Percentiles rank a stretch among this genome's conserved stretches.
Conservation (phyloP, 2,888 invertebrate species). For the Automeris io region DNA sequence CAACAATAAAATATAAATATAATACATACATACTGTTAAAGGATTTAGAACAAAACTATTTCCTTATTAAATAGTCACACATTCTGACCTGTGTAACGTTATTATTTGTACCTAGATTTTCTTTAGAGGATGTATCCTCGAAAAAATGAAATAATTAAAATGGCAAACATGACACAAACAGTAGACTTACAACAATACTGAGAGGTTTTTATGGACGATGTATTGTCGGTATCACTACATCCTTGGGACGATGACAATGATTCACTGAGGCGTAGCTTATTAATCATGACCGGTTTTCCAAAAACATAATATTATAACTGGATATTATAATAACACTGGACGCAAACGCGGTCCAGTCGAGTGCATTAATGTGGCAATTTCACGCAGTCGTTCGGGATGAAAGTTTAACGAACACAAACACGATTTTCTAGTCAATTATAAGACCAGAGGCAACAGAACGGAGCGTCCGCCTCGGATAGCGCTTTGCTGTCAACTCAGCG, state of each 20-base stretch:
- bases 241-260: conserved; percentile 42
- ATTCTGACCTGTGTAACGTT: neutral
- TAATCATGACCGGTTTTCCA: conserved; percentile 40
- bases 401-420: conserved; percentile 28
- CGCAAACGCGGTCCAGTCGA: neutral
- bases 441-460: conserved; percentile 11
- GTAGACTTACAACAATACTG: conserved; percentile 5
- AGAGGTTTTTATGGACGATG: neutral
- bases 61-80: too few relatives aligned
- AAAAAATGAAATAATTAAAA: neutral
- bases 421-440: conserved; percentile 14
- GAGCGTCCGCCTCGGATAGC: conserved; percentile 40
- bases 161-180: conserved; percentile 8
- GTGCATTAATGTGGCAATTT: neutral
- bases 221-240: conserved; percentile 30
- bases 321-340: conserved; percentile 29
- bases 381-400: conserved; percentile 11
- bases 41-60: too few relatives aligned
- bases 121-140: neutral
- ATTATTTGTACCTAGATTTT: neutral
- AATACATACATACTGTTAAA: too few relatives aligned
- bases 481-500: conserved; percentile 45
- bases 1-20: conserved; percentile 6
- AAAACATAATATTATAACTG: conserved; percentile 27
- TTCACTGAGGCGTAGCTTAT: conserved; percentile 40